A percentile compares a stretch with the other conserved stretches of the same genome.
These are phyloP conservation scores for Pangasius krempfi DNA, from an alignment of 2,797 vertebrate genomes.

Conservation along the genomic window DNA sequence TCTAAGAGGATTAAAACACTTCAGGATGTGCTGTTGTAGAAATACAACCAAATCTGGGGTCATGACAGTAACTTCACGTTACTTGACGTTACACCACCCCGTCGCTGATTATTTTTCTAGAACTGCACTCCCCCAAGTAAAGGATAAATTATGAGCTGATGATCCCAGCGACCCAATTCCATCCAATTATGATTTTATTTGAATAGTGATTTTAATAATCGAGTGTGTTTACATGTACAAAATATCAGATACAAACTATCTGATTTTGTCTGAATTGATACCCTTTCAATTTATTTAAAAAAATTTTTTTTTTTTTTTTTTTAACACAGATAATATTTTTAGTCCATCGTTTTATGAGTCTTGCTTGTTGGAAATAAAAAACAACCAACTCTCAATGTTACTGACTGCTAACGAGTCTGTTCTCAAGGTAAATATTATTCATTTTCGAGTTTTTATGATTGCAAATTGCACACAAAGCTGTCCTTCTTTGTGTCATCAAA, in stretches of 20 bases:
- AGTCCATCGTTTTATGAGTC: background rate
- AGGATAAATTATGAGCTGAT: no score
- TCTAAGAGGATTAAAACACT: background rate
- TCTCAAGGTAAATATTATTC: no score
- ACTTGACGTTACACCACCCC: background rate
- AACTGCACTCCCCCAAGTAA: background rate
- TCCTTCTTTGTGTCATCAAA: background rate
- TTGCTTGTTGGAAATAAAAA: background rate
- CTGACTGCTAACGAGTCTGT: background rate
- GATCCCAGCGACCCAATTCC: background rate
- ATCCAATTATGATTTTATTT: background rate
- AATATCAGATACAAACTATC: background rate
- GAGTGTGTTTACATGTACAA: background rate
- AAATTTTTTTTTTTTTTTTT: background rate
- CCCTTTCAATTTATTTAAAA: background rate
- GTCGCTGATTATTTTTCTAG: background rate
- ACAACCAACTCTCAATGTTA: background rate
- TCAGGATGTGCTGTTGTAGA: background rate
- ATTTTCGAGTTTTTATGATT: background rate
- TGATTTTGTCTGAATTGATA: background rate
- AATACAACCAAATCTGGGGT: background rate
- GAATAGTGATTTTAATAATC: background rate
- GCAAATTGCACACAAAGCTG: background rate
- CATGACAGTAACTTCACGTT: background rate
- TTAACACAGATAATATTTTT: background rate